phyloP scores from a whole-genome alignment of 2,888 invertebrate genomes.

The Melinaea marsaeus region DNA sequence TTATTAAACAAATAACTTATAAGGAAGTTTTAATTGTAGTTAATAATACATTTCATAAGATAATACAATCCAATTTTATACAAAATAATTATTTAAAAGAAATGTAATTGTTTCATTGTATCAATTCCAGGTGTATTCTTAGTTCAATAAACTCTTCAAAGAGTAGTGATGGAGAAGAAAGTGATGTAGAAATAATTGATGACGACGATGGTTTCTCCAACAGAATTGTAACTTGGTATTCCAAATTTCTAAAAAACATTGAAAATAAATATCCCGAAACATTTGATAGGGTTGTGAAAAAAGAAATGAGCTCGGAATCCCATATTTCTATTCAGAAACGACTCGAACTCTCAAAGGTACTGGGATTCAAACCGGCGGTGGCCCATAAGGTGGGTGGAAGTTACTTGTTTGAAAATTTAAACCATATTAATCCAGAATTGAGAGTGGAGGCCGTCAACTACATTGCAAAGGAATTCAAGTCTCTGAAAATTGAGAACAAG shows the following conservation, averaged over 20 bases:
- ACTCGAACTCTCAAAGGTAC: slow-evolving; percentile 60
- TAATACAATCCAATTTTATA: no score
- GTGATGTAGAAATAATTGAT: slow-evolving; percentile 70
- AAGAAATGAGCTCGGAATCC: slow-evolving; percentile 64
- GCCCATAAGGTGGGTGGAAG: slow-evolving; percentile 71
- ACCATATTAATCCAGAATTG: slow-evolving; percentile 82
- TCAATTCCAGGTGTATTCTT: slow-evolving; percentile 67
- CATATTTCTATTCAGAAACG: slow-evolving; percentile 47
- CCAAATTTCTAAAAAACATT: slow-evolving; percentile 75
- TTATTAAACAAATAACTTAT: no score
- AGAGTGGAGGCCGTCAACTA: slow-evolving; percentile 82
- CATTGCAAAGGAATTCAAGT: slow-evolving; percentile 75
- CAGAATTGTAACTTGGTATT: slow-evolving; percentile 74
- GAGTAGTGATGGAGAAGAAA: slow-evolving; percentile 50
- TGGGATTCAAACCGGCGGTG: slow-evolving; percentile 77
- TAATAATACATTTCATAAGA: no score
- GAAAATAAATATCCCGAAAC: slow-evolving; percentile 84
- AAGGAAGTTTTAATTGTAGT: no score
- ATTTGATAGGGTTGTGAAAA: slow-evolving; percentile 83
- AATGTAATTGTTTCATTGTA: slow-evolving; percentile 10
- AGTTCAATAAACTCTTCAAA: slow-evolving; percentile 49
- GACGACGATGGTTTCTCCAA: slow-evolving; percentile 53
- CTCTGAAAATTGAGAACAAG: slow-evolving; percentile 70
- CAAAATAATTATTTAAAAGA: no score
- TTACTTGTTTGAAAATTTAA: slow-evolving; percentile 82